Evolutionary conservation across 2,113 vertebrate genomes (phyloP).

Genomic region (Bothrops jararaca): DNA sequence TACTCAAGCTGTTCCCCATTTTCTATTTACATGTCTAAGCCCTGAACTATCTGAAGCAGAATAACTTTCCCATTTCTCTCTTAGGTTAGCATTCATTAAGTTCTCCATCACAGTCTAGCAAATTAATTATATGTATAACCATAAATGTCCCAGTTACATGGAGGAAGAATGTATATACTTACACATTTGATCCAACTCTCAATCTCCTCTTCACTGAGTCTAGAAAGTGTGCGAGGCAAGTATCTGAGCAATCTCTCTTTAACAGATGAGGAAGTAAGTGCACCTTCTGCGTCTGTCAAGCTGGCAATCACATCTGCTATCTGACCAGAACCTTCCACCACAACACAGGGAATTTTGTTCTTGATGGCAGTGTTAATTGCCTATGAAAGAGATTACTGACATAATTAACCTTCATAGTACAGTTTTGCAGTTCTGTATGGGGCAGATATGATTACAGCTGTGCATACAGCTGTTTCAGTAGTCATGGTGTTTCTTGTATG

Average conservation of each 20-base stretch:
- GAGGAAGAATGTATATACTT: neutral
- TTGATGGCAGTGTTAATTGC: slow-evolving; percentile 76
- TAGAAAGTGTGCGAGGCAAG: slow-evolving; percentile 73
- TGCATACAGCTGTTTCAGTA: neutral
- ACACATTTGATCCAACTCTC: slow-evolving; percentile 79
- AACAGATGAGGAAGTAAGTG: slow-evolving; percentile 66
- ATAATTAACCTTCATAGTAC: neutral
- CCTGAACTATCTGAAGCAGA: neutral
- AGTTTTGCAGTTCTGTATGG: neutral
- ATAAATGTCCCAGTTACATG: neutral
- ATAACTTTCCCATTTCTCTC: neutral
- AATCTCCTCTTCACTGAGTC: slow-evolving; percentile 72
- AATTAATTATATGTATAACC: neutral
- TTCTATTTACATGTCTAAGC: neutral
- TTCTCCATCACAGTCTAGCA: neutral
- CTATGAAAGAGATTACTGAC: slow-evolving; percentile 42
- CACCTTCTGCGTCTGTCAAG: slow-evolving; percentile 68
- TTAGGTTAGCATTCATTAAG: neutral
- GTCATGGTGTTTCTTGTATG: neutral
- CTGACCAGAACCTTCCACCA: slow-evolving; percentile 78
- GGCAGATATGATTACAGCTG: neutral
- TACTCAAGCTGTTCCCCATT: neutral
- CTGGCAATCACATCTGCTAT: slow-evolving; percentile 74
- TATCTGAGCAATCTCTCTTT: slow-evolving; percentile 75
- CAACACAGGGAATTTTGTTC: slow-evolving; percentile 79